Evolutionary conservation across 2,888 invertebrate species (phyloP), one percentile per base, ranked within the genome.

Genomic region (Leucophora obtusa): DNA sequence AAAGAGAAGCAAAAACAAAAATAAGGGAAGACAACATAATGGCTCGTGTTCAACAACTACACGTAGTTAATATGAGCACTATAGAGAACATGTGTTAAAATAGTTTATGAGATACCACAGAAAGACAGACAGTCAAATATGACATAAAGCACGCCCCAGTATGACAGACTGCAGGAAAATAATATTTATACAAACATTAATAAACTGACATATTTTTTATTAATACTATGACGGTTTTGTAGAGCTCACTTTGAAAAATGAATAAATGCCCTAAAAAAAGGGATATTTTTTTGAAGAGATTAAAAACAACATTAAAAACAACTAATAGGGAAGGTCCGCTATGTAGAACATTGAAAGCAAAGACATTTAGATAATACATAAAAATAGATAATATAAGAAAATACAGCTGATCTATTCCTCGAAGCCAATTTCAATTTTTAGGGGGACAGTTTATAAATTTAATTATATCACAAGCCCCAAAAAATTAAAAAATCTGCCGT

Each of bases 141-240:
- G 71, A 71, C 76, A 77, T 60, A 51, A 47, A 60, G 66, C 59
- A 66, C 66, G 71, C 77, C 77, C 66, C 66, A 60, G 54, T 72
- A 71, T 63, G 35, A 47, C 43, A n/a, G 15, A n/a, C 3, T 14
- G 6, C 10, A 47, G n/a, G 7, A 47, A n/a, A 47, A n/a, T n/a
- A 38, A 38, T 11, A 4, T 11, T 38, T 66, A 28, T 3, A 68
- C 8, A 4, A 56, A 62, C 35, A 56, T 24, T 47, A 56, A 18
- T 17, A 35, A 69, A 62, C 62, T 50, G 50, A 75, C n/a, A 47
- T 63, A 63, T 33, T 69, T 35, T 75, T 75, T 75, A n/a, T 63
- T 75, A 51, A 63, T 56, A 56, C 60, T 51, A 18, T 70, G 76
- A 76, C 69, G 70, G 69, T 76, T 63, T 75, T 24, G 21, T 24